phyloP scores from a whole-genome alignment of 2,888 invertebrate genomes.

The Pseudococcus viburni region DNA sequence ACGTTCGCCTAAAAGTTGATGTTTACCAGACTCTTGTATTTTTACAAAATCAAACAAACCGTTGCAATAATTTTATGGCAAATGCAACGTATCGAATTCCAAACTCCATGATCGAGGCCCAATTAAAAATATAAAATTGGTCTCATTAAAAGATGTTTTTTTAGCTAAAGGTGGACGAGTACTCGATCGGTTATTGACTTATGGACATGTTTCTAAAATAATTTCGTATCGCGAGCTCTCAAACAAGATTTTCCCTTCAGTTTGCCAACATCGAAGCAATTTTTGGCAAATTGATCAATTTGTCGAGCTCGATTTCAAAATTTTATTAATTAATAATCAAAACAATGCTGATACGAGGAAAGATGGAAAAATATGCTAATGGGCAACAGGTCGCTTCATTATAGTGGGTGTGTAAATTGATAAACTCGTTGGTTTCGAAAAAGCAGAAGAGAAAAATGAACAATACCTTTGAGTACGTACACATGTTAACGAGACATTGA shows the following conservation, averaged over 20 bases:
- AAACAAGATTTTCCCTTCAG: background rate
- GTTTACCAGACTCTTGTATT: background rate
- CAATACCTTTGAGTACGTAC: slow-evolving; percentile 33
- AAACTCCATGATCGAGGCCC: background rate
- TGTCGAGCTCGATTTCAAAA: background rate
- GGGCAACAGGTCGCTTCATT: slow-evolving; percentile 1
- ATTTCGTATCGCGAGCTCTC: background rate
- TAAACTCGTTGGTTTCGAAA: slow-evolving; percentile 37
- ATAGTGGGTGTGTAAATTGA: slow-evolving; percentile 18
- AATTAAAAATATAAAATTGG: background rate
- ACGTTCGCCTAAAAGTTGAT: background rate
- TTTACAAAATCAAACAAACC: background rate
- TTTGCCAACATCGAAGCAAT: background rate
- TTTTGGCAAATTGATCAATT: background rate
- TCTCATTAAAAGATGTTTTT: background rate
- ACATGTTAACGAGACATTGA: slow-evolving; percentile 57
- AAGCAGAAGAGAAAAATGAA: background rate
- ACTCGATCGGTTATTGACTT: background rate
- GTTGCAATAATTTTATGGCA: background rate
- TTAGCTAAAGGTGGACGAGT: background rate
- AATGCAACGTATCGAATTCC: background rate
- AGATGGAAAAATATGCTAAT: slow-evolving; percentile 28
- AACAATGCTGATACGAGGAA: background rate
- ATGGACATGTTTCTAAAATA: background rate
- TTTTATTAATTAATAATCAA: background rate